Base-by-base conservation (phyloP, 2,113 vertebrate species). In the Cichladusa arquata region DNA sequence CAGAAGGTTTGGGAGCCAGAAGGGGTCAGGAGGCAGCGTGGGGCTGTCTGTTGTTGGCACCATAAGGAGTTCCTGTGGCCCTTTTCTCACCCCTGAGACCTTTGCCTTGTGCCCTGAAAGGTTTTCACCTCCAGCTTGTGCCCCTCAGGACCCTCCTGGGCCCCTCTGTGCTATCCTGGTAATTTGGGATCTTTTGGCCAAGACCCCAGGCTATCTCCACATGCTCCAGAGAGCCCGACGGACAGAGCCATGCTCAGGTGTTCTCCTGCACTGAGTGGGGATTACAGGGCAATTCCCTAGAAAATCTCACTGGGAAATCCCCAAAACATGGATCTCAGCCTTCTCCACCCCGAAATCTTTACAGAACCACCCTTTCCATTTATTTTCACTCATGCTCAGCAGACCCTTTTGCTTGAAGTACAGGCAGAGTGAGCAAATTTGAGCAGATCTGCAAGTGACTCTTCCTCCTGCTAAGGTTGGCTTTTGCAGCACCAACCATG, bases 121-220 rank as follows among this genome's bases (percentile, higher is more conserved):
- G 19, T 57, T 50, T 48, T 31, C 40, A 22, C 5, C 23, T 57
- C 19, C 40, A 67, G 28, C 11, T 38, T 54, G 33, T n/a, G 7
- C 18, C 14, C 26, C 36, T 12, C 83, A 91, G 47, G 31, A 56
- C 11, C 10, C 13, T 54, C 33, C 44, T 60, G 64, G 45, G 45
- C 22, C 47, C 20, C 47, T 23, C 11, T 1, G 0, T 8, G 14
- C 7, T 18, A 1, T 15, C 20, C 53, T 1, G 1, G 4, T 20
- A 23, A 14, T 28, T 42, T 34, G 45, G 11, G 24, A 12, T 29
- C 47, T 42, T 53, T 48, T 5, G 36, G 51, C 26, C 25, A 44
- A 38, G 15, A 56, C 25, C n/a, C n/a, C 36, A 29, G 7, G 14
- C 11, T 33, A 1, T 26, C 24, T 53, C 25, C 57, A 48, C 3